Evolutionary conservation across 2,888 invertebrate genomes (phyloP).

Genomic region (Idaea biselata): DNA sequence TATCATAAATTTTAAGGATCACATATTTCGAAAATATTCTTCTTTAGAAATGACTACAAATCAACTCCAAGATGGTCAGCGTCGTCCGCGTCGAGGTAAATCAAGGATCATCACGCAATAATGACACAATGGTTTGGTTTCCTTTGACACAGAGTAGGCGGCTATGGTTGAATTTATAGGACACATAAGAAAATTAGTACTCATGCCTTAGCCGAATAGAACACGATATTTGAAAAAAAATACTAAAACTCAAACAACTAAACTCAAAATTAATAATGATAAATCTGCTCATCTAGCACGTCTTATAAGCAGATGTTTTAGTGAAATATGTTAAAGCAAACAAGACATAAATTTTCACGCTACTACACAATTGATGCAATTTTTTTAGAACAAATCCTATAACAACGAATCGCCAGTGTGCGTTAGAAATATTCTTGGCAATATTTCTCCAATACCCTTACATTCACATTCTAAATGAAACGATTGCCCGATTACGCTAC

Average conservation of each 20-base stretch:
- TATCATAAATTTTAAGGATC: no score
- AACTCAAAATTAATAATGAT: neutral
- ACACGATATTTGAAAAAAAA: neutral
- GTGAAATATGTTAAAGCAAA: neutral
- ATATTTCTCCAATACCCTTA: conserved; percentile 68
- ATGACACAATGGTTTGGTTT: no score
- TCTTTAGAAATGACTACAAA: no score
- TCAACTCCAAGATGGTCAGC: no score
- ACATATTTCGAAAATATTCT: no score
- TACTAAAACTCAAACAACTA: no score
- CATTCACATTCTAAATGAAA: conserved; percentile 66
- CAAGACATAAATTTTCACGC: conserved; percentile 7
- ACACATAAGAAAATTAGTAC: no score
- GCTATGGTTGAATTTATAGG: no score
- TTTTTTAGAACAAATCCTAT: conserved; percentile 48
- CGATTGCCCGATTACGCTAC: conserved; percentile 69
- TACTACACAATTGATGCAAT: conserved; percentile 18
- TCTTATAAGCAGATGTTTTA: neutral
- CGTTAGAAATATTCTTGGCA: conserved; percentile 59
- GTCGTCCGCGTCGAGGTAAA: no score
- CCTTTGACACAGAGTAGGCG: no score
- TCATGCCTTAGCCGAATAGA: no score
- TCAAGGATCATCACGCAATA: no score
- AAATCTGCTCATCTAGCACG: neutral
- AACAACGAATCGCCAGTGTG: conserved; percentile 56